Evolutionary conservation across 2,113 vertebrate genomes (phyloP).

Genomic region (Ardeotis arabs): DNA sequence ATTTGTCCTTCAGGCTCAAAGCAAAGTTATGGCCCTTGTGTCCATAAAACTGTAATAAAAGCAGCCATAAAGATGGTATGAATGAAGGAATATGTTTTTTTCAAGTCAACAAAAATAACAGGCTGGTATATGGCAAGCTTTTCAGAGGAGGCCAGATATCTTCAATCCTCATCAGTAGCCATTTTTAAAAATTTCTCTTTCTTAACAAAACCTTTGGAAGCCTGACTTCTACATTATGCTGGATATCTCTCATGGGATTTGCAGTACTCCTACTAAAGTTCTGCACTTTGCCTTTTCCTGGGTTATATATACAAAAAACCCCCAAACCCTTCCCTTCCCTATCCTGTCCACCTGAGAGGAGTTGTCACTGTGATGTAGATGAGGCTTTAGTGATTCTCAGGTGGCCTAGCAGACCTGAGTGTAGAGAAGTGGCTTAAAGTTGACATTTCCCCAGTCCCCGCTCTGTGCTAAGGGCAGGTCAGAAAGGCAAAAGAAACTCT

Average conservation of each 20-base stretch:
- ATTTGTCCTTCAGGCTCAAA: conserved; percentile 20
- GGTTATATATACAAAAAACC: neutral
- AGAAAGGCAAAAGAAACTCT: conserved; percentile 3
- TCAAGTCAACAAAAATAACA: neutral
- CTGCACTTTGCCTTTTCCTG: neutral
- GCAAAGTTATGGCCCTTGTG: neutral
- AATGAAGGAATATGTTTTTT: conserved; percentile 12
- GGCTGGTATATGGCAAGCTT: neutral
- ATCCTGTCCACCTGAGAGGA: neutral
- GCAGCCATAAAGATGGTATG: neutral
- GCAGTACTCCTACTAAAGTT: neutral
- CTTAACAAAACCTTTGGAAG: neutral
- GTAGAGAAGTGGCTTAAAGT: neutral
- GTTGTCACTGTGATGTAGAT: neutral
- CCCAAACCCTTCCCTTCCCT: neutral
- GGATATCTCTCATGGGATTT: neutral
- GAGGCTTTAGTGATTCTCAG: neutral
- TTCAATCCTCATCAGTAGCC: neutral
- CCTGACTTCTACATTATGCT: neutral
- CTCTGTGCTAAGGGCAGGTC: neutral
- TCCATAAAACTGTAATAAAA: neutral
- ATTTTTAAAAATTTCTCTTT: neutral
- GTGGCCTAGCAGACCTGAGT: neutral
- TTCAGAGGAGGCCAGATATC: neutral
- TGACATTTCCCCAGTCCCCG: neutral